A percentile compares a stretch with the other conserved stretches of the same genome.
Evolutionary conservation across 1,140 invertebrate species (phyloP).

Genomic region (Trichomalopsis sarcophagae): DNA sequence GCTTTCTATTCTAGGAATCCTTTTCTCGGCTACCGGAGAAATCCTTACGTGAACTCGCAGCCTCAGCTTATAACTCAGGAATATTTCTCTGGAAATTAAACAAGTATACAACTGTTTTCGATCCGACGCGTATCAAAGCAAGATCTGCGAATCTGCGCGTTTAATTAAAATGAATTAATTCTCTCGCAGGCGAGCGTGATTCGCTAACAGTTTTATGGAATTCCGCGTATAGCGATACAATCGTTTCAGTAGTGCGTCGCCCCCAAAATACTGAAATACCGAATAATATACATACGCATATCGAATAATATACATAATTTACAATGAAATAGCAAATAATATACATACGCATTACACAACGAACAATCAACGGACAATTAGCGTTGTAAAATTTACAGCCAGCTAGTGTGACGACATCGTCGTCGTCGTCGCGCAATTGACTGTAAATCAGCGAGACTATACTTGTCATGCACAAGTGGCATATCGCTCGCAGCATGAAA

Average conservation of each 20-base stretch:
- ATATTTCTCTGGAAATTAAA: conserved; percentile 5
- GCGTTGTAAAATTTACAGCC: conserved; percentile 22
- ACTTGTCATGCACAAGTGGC: not conserved
- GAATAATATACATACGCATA: not conserved
- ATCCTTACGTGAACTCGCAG: not conserved
- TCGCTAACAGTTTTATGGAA: not conserved
- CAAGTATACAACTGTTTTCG: conserved; percentile 21
- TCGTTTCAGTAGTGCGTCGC: not conserved
- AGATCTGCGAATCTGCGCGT: conserved; percentile 23
- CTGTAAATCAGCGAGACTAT: not conserved
- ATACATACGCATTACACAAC: not conserved
- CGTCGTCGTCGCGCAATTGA: not conserved
- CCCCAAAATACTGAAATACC: not conserved
- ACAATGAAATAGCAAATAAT: not conserved
- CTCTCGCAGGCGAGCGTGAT: not conserved
- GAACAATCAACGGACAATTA: conserved; percentile 25
- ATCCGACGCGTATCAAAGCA: conserved; percentile 4
- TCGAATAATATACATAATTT: no score
- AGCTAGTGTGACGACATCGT: not conserved
- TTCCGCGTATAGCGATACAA: conserved; percentile 15
- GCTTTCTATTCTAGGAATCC: conserved; percentile 22
- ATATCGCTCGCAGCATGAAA: not conserved
- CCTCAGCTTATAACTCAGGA: not conserved
- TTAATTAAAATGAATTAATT: conserved; percentile 44
- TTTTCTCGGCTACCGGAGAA: not conserved